Evolutionary conservation across 2,113 vertebrate genomes (phyloP).

Genomic region (Indicator indicator): DNA sequence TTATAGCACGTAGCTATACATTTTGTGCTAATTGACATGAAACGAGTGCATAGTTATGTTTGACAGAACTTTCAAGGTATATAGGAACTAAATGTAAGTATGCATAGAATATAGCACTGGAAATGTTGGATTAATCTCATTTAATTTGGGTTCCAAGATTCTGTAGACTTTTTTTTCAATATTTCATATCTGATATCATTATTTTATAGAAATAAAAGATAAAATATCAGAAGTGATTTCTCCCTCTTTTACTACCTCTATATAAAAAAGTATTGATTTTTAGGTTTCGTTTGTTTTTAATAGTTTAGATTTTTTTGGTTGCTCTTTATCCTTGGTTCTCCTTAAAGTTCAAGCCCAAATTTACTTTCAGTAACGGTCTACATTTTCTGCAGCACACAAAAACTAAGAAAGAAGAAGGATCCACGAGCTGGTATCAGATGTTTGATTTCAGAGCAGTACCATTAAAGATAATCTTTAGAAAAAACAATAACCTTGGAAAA

Average conservation of each 20-base stretch:
- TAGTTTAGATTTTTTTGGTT: background rate
- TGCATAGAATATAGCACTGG: background rate
- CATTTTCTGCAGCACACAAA: background rate
- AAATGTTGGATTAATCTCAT: background rate
- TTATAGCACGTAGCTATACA: background rate
- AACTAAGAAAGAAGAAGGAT: background rate
- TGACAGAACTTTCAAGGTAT: background rate
- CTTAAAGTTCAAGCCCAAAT: background rate
- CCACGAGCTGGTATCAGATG: background rate
- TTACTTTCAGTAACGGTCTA: background rate
- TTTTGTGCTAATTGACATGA: background rate
- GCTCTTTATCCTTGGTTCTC: background rate
- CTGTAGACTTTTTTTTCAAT: background rate
- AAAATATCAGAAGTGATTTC: background rate
- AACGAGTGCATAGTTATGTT: background rate
- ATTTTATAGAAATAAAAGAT: background rate
- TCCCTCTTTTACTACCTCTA: rapidly evolving
- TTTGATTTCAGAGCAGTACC: background rate
- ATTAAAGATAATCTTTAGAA: background rate
- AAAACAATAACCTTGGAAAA: background rate
- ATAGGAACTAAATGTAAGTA: background rate
- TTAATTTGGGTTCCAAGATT: background rate
- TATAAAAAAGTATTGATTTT: background rate
- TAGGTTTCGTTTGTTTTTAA: background rate
- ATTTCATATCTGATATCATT: background rate